Percentiles rank a stretch among this genome's conserved stretches.
Evolutionary conservation across 2,888 invertebrate species (phyloP).

Genomic region (Hemistola chrysoprasaria): DNA sequence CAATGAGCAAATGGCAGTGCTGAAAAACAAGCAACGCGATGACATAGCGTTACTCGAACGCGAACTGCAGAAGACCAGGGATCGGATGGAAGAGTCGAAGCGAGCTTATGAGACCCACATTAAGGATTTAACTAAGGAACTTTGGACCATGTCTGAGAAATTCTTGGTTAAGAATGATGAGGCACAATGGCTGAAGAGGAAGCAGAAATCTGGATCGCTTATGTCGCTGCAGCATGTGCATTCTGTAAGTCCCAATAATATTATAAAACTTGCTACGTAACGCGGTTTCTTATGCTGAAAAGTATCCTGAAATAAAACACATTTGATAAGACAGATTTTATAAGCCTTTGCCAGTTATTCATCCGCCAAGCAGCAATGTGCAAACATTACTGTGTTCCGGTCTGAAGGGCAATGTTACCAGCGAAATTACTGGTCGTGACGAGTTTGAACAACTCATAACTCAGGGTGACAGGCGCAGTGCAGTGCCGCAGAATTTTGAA

Average conservation of each 20-base stretch:
- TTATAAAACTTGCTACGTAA: no score
- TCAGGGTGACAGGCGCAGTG: no score
- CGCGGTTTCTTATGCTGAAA: no score
- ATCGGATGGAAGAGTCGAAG: constrained; percentile 66
- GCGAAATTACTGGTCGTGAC: no score
- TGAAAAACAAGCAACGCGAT: constrained; percentile 75
- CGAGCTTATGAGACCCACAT: constrained; percentile 66
- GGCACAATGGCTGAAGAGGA: constrained; percentile 72
- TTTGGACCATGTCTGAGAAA: constrained; percentile 84
- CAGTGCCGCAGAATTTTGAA: no score
- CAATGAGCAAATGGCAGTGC: constrained; percentile 82
- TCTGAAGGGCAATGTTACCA: no score
- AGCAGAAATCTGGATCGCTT: constrained; percentile 62
- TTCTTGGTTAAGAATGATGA: constrained; percentile 81
- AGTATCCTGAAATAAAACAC: no score
- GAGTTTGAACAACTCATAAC: no score
- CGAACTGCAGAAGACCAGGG: constrained; percentile 76
- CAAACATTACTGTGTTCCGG: no score
- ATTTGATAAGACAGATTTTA: no score
- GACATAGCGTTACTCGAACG: constrained; percentile 74
- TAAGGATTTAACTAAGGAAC: constrained; percentile 74
- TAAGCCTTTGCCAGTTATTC: no score
- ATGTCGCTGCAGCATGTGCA: constrained; percentile 73
- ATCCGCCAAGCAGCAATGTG: no score
- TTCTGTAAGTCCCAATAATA: constrained; percentile 64